phyloP scores from a whole-genome alignment of 2,113 vertebrate species.

The Phocoena phocoena region DNA sequence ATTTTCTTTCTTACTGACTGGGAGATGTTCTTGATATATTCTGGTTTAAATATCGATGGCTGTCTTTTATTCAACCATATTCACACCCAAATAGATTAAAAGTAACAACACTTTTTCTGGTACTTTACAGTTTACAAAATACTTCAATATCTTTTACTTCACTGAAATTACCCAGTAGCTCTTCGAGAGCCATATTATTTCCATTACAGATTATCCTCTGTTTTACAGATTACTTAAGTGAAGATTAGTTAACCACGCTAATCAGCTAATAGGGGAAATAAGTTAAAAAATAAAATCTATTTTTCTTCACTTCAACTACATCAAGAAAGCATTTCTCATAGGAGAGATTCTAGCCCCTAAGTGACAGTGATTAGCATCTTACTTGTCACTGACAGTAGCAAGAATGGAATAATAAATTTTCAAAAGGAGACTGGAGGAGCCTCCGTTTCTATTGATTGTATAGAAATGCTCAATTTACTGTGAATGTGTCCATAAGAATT shows the following conservation, averaged over 20 bases:
- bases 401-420: constrained; percentile 1
- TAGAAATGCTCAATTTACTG: constrained; percentile 46
- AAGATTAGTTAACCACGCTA: background rate
- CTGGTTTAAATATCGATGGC: background rate
- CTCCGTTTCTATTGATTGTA: background rate
- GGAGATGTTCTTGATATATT: background rate
- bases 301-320: constrained; percentile 25
- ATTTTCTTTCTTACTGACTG: background rate
- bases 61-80: constrained; percentile 4
- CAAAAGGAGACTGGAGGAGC: background rate
- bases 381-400: background rate
- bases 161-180: background rate
- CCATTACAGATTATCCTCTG: background rate
- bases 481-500: background rate
- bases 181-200: background rate
- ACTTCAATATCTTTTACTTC: constrained; percentile 7
- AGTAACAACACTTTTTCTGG: background rate
- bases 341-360: background rate
- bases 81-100: background rate
- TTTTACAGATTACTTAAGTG: background rate
- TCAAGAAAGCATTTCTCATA: constrained; percentile 16
- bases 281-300: constrained; percentile 10
- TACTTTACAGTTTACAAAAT: background rate
- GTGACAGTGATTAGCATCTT: background rate
- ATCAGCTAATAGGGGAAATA: background rate